These are phyloP conservation scores for Drosophila maculinotata DNA, from an alignment of 2,888 invertebrate genomes.

Conservation along the genomic window DNA sequence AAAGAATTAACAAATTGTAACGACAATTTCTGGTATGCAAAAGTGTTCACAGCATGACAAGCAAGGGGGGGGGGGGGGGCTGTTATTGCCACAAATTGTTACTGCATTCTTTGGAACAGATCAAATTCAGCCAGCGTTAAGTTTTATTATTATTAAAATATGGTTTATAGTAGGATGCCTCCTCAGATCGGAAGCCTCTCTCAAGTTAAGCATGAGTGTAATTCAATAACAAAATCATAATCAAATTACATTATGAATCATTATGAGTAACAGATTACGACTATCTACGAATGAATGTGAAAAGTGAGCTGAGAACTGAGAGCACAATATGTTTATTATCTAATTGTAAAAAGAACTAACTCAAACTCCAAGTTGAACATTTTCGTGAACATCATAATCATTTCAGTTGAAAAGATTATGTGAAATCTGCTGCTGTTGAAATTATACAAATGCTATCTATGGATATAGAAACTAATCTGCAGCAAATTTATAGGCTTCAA, in stretches of 20 bases:
- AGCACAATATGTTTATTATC: not conserved
- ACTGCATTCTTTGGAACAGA: not conserved
- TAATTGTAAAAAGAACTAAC: not conserved
- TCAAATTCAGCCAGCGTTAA: not conserved
- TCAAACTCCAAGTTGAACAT: not conserved
- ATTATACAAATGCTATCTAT: not conserved
- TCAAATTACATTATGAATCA: constrained; percentile 5
- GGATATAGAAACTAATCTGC: not conserved
- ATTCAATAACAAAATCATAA: constrained; percentile 2
- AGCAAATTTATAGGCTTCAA: not conserved
- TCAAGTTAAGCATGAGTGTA: not conserved
- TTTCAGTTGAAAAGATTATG: not conserved
- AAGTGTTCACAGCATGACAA: not conserved
- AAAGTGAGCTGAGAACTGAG: not conserved
- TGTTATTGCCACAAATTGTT: not conserved
- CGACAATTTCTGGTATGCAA: constrained; percentile 37
- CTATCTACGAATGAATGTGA: not conserved
- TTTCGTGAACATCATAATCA: not conserved
- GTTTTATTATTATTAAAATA: not conserved
- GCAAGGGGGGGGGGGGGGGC: not conserved
- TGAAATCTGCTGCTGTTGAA: not conserved
- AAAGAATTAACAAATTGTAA: constrained; percentile 17
- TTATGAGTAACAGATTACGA: not conserved
- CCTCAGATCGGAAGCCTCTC: too few relatives aligned
- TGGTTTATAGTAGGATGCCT: not conserved